Conservation (phyloP, 2,113 vertebrate species). For the Channa argus region DNA sequence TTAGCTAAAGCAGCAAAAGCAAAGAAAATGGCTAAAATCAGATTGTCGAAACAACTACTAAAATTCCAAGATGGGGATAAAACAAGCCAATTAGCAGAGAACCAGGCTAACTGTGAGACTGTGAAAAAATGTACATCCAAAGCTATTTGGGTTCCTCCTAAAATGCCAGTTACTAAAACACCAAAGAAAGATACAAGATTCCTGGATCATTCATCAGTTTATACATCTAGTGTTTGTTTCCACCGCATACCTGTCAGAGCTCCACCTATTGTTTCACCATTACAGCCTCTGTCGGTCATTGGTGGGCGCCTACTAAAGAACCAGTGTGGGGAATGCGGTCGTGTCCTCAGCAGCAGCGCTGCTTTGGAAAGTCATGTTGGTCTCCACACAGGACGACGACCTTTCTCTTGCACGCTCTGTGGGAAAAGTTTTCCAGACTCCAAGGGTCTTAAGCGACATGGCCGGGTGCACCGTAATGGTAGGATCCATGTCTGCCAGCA, state of each 20-base stretch:
- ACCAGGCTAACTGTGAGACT: background rate
- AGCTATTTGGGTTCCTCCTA: conserved; percentile 61
- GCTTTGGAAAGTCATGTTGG: conserved; percentile 78
- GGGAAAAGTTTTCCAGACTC: conserved; percentile 77
- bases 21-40: conserved; percentile 1
- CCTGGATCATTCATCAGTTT: background rate
- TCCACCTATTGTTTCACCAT: conserved; percentile 58
- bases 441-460: conserved; percentile 75
- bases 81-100: background rate
- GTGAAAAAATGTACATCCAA: conserved; percentile 16
- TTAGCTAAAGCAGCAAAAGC: conserved; percentile 28
- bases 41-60: background rate
- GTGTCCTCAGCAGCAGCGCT: conserved; percentile 73
- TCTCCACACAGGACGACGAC: conserved; percentile 71
- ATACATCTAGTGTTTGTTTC: conserved; percentile 19
- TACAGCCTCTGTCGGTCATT: conserved; percentile 67
- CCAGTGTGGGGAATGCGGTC: conserved; percentile 80
- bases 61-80: background rate
- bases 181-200: conserved; percentile 18
- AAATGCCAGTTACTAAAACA: background rate
- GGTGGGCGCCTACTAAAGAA: conserved; percentile 69
- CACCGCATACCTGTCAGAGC: conserved; percentile 27
- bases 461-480: conserved; percentile 76
- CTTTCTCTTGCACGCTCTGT: conserved; percentile 75
- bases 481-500: conserved; percentile 75